These are phyloP conservation scores for Hemitrygon akajei DNA, from an alignment of 2,797 vertebrate species.

Conservation along the genomic window DNA sequence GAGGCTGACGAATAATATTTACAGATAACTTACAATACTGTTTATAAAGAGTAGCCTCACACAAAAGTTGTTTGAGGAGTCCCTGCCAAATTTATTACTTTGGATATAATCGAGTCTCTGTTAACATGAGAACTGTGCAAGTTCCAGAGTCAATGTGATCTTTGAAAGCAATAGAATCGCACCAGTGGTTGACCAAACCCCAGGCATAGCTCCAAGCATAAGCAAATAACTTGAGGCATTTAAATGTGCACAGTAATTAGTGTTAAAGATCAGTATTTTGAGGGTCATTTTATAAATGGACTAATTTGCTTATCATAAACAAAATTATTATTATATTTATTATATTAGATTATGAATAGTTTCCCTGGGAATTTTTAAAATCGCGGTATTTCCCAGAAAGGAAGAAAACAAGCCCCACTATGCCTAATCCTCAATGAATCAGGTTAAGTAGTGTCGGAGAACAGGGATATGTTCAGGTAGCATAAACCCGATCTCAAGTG, in stretches of 20 bases:
- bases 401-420: too few relatives aligned
- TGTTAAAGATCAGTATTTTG: not conserved
- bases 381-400: not conserved
- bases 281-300: not conserved
- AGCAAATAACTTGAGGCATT: not conserved
- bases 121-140: not conserved
- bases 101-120: not conserved
- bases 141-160: not conserved
- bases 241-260: not conserved
- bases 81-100: not conserved
- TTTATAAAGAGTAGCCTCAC: slow-evolving; percentile 4
- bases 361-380: not conserved
- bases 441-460: not conserved
- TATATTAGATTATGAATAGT: not conserved
- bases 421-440: too few relatives aligned
- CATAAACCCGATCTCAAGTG: not conserved
- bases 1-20: slow-evolving; percentile 36
- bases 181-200: not conserved
- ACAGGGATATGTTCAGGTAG: not conserved
- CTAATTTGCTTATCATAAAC: not conserved
- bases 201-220: not conserved
- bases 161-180: not conserved
- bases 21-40: slow-evolving; percentile 26
- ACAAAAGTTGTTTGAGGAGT: not conserved
- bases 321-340: too few relatives aligned